These are phyloP conservation scores for Danio aesculapii DNA, from an alignment of 2,797 vertebrate genomes.

Conservation along the genomic window DNA sequence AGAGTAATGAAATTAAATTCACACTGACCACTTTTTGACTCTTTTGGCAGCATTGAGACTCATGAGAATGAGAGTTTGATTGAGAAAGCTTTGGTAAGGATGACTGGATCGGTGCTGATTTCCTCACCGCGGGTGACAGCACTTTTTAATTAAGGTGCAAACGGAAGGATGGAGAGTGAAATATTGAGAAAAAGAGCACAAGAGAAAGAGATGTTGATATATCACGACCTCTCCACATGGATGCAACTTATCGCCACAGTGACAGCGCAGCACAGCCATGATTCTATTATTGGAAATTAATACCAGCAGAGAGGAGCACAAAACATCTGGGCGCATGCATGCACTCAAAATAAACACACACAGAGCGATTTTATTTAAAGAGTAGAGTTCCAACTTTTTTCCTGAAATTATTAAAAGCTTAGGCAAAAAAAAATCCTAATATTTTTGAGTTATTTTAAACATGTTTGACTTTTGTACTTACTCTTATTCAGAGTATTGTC, in stretches of 20 bases:
- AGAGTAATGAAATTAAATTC: not conserved
- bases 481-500: no score
- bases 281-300: conserved; percentile 77
- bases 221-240: conserved; percentile 73
- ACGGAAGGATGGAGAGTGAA: conserved; percentile 48
- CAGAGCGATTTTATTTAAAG: not conserved
- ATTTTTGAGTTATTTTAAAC: not conserved
- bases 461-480: not conserved
- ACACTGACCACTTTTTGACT: not conserved
- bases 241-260: conserved; percentile 73
- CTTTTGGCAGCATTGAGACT: conserved; percentile 5
- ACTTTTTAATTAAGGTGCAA: conserved; percentile 83
- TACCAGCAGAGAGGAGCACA: conserved; percentile 54
- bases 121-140: conserved; percentile 77
- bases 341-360: conserved; percentile 1
- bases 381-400: not conserved
- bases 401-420: not conserved
- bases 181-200: conserved; percentile 39
- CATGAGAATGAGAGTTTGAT: conserved; percentile 30
- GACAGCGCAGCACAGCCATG: conserved; percentile 73
- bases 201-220: conserved; percentile 71
- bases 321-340: conserved; percentile 12
- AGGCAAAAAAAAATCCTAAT: not conserved
- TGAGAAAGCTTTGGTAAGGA: conserved; percentile 53
- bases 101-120: conserved; percentile 77